Conservation (phyloP, 2,797 vertebrate genomes). For the Sebastes trivittatus region DNA sequence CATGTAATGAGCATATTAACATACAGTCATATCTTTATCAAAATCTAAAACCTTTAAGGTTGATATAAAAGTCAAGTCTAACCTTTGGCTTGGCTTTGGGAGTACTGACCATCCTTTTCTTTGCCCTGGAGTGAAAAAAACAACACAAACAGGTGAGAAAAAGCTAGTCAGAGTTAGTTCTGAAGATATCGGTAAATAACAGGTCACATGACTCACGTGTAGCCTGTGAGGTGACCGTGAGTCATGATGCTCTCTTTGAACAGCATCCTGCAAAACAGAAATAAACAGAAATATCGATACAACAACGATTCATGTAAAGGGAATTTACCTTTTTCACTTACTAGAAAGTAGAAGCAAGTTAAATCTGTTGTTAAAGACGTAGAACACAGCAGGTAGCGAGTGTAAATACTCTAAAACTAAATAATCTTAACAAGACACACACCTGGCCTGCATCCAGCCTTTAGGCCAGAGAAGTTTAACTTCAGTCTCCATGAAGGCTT, state of each 20-base stretch:
- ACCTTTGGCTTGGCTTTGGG: slow-evolving; percentile 94
- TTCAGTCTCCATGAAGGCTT: slow-evolving; percentile 95
- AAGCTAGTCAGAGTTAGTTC: background rate
- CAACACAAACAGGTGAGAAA: background rate
- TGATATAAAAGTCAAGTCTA: slow-evolving; percentile 24
- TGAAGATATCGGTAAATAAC: background rate
- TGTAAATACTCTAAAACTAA: background rate
- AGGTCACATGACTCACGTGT: slow-evolving; percentile 87
- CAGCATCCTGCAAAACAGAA: slow-evolving; percentile 86
- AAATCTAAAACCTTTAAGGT: background rate
- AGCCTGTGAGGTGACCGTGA: slow-evolving; percentile 95
- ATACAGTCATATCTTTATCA: background rate
- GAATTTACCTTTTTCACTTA: background rate
- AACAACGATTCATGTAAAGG: background rate
- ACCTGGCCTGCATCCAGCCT: slow-evolving; percentile 99
- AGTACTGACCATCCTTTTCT: slow-evolving; percentile 91
- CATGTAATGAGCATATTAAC: background rate
- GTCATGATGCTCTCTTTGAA: slow-evolving; percentile 95
- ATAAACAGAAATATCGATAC: background rate
- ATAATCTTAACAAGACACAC: background rate
- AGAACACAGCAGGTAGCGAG: background rate
- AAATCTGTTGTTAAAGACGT: background rate
- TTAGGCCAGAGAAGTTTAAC: slow-evolving; percentile 97
- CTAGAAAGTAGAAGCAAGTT: background rate
- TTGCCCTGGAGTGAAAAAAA: slow-evolving; percentile 81